A percentile compares a stretch with the other conserved stretches of the same genome.
Conservation (phyloP, 2,888 invertebrate genomes). For the Pterostichus niger region DNA sequence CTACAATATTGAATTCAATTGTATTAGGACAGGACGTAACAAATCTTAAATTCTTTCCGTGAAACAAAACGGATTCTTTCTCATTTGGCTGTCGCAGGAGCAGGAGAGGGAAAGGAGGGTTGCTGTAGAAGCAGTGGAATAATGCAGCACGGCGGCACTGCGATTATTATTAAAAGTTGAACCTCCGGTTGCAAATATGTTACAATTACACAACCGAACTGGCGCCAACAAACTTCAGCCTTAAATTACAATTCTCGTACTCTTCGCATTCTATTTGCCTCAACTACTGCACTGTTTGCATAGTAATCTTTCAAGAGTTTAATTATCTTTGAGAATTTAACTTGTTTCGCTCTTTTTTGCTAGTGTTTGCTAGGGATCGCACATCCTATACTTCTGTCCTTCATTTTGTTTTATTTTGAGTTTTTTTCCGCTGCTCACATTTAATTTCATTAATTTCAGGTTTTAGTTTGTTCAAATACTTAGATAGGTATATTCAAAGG, state of each 20-base stretch:
- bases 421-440: slow-evolving; percentile 3
- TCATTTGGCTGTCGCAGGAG: slow-evolving; percentile 45
- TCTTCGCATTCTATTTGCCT: slow-evolving; percentile 62
- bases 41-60: slow-evolving; percentile 44
- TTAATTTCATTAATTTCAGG: slow-evolving; percentile 19
- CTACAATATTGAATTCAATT: slow-evolving; percentile 35
- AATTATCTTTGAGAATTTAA: slow-evolving; percentile 64
- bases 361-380: not conserved
- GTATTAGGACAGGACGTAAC: slow-evolving; percentile 25
- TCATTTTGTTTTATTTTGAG: not conserved
- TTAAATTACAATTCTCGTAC: slow-evolving; percentile 64
- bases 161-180: slow-evolving; percentile 67
- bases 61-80: slow-evolving; percentile 34
- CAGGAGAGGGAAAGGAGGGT: not conserved
- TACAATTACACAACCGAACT: slow-evolving; percentile 67
- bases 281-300: slow-evolving; percentile 65
- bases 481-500: no score
- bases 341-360: slow-evolving; percentile 55
- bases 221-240: slow-evolving; percentile 63
- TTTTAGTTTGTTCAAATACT: not conserved
- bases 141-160: slow-evolving; percentile 52
- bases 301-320: slow-evolving; percentile 66
- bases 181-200: slow-evolving; percentile 67
- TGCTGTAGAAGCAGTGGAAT: slow-evolving; percentile 42
- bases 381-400: not conserved